Evolutionary conservation across 2,113 vertebrate genomes (phyloP), one percentile per base, ranked within the genome.

Genomic region (Oreochromis niloticus): DNA sequence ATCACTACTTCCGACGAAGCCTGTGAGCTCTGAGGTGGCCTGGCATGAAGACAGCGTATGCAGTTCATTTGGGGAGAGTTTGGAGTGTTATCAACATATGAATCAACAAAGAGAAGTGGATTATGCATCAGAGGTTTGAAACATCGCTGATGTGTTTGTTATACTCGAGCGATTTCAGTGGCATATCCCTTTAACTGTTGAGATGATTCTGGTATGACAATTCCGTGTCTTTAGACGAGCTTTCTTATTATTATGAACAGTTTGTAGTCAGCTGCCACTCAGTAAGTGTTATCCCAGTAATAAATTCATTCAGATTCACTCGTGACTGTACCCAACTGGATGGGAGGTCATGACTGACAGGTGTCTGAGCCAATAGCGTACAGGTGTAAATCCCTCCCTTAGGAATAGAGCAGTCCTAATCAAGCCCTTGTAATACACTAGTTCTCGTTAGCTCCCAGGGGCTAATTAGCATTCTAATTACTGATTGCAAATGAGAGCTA

Each of bases 381-480:
- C 91, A 85, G 81, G 93, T 94, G 85, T 93, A 93, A 94, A 94
- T 94, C 94, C 92, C 88, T 94, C 95, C 93, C 95, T 57, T 6
- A 94, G 95, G 95, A 95, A 90, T 82, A 93, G 86, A 93, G 91
- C 87, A 90, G 91, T 87, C 97, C 98, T 98, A 99, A 98, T 99
- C 98, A 99, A 98, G 97, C 97, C 97, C 97, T 98, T 98, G 97
- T 99, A 98, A 99, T 98, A 99, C 98, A 98, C 97, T 98, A 96
- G 97, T 98, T 98, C 97, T 97, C 97, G 98, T 98, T 98, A 98
- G 98, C 97, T 99, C 98, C 97, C 96, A 88, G 96, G 97, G 97
- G 97, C 97, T 99, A 97, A 99, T 99, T 99, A 98, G 97, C 98
- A 99, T 99, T 98, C 97, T 99, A 99, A 99, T 99, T 99, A 98